A percentile compares a stretch with the other conserved stretches of the same genome.
Conservation (phyloP, 2,113 vertebrate genomes). For the Vombatus ursinus region DNA sequence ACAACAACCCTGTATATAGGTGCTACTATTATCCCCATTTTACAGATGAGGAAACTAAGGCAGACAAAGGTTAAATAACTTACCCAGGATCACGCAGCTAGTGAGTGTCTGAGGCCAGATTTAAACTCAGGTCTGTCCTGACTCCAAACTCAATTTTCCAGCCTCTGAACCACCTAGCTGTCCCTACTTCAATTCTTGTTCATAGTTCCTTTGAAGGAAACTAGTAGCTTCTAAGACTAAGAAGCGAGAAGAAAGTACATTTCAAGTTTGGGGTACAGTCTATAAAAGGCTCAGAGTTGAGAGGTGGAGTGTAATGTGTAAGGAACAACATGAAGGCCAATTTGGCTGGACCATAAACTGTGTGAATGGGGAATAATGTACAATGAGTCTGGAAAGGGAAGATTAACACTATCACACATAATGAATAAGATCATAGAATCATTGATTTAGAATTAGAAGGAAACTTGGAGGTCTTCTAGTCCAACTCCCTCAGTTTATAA, state of each 20-base stretch:
- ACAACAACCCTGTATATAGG: background rate
- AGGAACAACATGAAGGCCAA: background rate
- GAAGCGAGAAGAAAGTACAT: background rate
- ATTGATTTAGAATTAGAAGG: background rate
- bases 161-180: background rate
- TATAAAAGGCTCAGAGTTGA: background rate
- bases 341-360: background rate
- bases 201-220: background rate
- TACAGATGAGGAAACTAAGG: background rate
- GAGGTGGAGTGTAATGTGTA: background rate
- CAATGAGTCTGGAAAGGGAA: background rate
- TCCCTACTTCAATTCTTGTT: background rate
- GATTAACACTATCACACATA: background rate
- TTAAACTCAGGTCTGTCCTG: background rate
- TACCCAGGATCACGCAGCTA: background rate
- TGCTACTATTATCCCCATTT: background rate
- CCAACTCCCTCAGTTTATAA: background rate
- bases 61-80: background rate
- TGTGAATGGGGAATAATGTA: background rate
- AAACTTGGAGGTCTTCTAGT: background rate
- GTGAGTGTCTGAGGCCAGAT: background rate
- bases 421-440: background rate
- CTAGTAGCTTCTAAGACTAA: background rate
- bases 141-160: too few relatives aligned
- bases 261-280: background rate